Conservation (phyloP, 2,113 vertebrate genomes). For the Eulacestoma nigropectus region DNA sequence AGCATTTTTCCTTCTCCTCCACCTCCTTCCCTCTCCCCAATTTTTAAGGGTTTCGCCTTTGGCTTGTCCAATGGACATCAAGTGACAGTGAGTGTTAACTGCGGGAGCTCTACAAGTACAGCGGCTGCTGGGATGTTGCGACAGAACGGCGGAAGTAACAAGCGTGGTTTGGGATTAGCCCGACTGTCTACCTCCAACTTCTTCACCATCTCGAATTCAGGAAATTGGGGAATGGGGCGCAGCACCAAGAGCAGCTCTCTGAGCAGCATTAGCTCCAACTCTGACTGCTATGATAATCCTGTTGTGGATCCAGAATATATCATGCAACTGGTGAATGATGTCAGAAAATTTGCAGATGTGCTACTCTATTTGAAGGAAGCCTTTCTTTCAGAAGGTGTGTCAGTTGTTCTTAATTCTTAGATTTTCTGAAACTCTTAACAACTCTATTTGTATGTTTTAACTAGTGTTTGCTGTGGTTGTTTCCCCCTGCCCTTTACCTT, state of each 20-base stretch:
- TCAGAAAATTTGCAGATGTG: conserved; percentile 90
- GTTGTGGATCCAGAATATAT: conserved; percentile 88
- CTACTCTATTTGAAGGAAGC: conserved; percentile 91
- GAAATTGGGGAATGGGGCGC: conserved; percentile 81
- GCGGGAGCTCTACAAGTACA: conserved; percentile 56
- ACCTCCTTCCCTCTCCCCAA: neutral
- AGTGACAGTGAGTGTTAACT: conserved; percentile 50
- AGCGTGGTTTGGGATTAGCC: conserved; percentile 76
- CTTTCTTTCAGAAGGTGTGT: conserved; percentile 84
- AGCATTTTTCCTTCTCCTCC: neutral
- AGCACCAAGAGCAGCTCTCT: conserved; percentile 77
- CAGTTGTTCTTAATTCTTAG: neutral
- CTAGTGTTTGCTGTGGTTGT: neutral
- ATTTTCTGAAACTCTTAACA: neutral
- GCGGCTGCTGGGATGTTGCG: conserved; percentile 82
- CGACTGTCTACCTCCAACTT: conserved; percentile 74
- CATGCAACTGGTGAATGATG: conserved; percentile 91
- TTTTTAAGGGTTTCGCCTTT: conserved; percentile 39
- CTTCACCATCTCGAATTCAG: conserved; percentile 72
- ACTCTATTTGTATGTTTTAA: neutral
- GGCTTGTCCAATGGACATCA: conserved; percentile 46
- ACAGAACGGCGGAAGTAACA: conserved; percentile 83
- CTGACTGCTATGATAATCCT: conserved; percentile 73
- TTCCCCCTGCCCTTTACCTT: neutral
- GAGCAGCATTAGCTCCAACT: conserved; percentile 75